Percentiles rank a stretch among this genome's conserved stretches.
Evolutionary conservation across 2,797 vertebrate genomes (phyloP).

Genomic region (Pelochelys cantorii): DNA sequence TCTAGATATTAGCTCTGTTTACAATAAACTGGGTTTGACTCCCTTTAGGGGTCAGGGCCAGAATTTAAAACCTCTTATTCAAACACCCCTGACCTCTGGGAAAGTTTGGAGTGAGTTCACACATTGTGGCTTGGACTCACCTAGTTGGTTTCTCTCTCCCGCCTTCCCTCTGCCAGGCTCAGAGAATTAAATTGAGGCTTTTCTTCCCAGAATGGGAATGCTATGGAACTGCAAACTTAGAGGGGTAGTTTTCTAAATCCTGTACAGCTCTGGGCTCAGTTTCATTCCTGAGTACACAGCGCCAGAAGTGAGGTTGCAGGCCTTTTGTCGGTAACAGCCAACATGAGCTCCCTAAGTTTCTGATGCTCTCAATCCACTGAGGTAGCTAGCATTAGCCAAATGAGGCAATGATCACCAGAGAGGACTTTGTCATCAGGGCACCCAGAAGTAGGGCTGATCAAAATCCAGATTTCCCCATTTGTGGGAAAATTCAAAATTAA

Average conservation of each 20-base stretch:
- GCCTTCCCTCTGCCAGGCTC: too few relatives aligned
- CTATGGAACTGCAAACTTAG: neutral
- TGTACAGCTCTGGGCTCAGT: neutral
- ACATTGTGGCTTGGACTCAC: neutral
- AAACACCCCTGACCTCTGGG: accelerated
- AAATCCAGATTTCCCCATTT: neutral
- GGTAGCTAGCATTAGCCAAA: neutral
- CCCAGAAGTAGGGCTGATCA: neutral
- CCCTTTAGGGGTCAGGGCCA: neutral
- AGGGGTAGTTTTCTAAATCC: neutral
- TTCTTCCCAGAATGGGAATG: neutral
- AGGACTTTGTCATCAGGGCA: neutral
- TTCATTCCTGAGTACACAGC: neutral
- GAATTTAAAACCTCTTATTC: neutral
- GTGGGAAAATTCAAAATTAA: neutral
- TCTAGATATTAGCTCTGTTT: constrained; percentile 8
- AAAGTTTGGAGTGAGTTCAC: neutral
- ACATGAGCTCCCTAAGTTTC: neutral
- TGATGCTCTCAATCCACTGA: neutral
- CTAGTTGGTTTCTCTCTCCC: neutral
- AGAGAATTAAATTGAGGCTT: neutral
- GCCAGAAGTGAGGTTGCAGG: neutral
- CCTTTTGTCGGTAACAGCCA: neutral
- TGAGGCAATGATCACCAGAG: neutral
- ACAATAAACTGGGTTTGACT: neutral